A percentile compares a stretch with the other conserved stretches of the same genome.
phyloP scores from a whole-genome alignment of 2,113 vertebrate genomes.

The Oreochromis aureus region DNA sequence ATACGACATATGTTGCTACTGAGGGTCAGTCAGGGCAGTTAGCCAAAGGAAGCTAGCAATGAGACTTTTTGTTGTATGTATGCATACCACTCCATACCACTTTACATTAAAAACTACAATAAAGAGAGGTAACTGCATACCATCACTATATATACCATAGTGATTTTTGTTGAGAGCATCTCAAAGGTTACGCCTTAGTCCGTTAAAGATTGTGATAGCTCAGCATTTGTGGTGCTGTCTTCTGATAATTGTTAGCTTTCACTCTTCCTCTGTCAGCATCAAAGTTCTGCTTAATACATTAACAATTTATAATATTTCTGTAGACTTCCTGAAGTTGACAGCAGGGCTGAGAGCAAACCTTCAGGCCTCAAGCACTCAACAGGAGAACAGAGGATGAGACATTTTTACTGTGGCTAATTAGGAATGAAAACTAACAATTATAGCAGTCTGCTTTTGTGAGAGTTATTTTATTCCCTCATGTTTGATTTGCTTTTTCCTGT shows the following conservation, averaged over 20 bases:
- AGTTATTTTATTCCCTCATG: not conserved
- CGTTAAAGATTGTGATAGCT: not conserved
- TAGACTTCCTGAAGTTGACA: constrained; percentile 51
- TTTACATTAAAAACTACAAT: not conserved
- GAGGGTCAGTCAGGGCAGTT: not conserved
- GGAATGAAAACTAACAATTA: constrained; percentile 48
- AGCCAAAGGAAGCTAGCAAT: not conserved
- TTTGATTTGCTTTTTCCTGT: not conserved
- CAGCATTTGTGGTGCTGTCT: not conserved
- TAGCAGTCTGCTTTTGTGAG: not conserved
- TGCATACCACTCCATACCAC: not conserved
- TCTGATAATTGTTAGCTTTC: constrained; percentile 36
- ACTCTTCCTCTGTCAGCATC: not conserved
- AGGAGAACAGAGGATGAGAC: constrained; percentile 6
- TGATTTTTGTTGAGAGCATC: not conserved
- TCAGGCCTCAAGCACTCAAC: constrained; percentile 5
- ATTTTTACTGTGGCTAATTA: constrained; percentile 35
- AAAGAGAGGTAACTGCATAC: not conserved
- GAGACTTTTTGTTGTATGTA: not conserved
- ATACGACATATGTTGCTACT: not conserved
- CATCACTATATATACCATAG: not conserved
- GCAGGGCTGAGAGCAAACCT: constrained; percentile 37
- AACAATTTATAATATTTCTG: constrained; percentile 36
- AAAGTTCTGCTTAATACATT: constrained; percentile 11
- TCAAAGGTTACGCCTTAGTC: not conserved